Evolutionary conservation across 2,888 invertebrate genomes (phyloP), one percentile per base, ranked within the genome.

Genomic region (Dugesia japonica): DNA sequence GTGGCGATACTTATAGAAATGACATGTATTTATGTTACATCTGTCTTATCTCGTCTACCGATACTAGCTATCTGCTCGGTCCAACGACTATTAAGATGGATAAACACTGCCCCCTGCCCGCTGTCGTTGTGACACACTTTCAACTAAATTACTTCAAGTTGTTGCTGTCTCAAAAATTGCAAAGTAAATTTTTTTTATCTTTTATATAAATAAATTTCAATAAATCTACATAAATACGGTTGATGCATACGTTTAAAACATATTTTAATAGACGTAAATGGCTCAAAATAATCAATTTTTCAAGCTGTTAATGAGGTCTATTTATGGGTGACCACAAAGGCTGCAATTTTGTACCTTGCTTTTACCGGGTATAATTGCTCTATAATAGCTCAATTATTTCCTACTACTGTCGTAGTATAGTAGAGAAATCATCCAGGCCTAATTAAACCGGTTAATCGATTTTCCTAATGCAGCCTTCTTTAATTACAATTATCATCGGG

Each of bases 1-100:
- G 56, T 56, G 56, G 56, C 56, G 56, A 56, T 56, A 56, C 56
- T 56, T 56, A 56, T 56, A 56, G n/a, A 56, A 56, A 56, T 56
- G 56, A 56, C 56, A 56, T 56, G 56, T 56, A 56, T 56, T 56
- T 56, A 56, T 56, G 56, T 56, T 56, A 56, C 56, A 56, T 56
- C 56, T 56, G 56, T 56, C 56, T 56, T 56, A 56, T 56, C 56
- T 23, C 56, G 56, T 20, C 56, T 56, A 56, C 56, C 56, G 56
- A 56, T 56, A 56, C 56, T 56, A 4, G 56, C 56, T 56, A 56
- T 56, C 56, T 56, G 56, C 56, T 56, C 56, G 56, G 56, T 56
- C 56, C 56, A 56, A 20, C 56, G 56, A 56, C 4, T 56, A 13
- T n/a, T 56, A 56, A 56, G 56, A 56, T 56, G 4, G 56, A 56